Evolutionary conservation across 2,113 vertebrate genomes (phyloP), one percentile per base, ranked within the genome.

Genomic region (Rattus norvegicus): DNA sequence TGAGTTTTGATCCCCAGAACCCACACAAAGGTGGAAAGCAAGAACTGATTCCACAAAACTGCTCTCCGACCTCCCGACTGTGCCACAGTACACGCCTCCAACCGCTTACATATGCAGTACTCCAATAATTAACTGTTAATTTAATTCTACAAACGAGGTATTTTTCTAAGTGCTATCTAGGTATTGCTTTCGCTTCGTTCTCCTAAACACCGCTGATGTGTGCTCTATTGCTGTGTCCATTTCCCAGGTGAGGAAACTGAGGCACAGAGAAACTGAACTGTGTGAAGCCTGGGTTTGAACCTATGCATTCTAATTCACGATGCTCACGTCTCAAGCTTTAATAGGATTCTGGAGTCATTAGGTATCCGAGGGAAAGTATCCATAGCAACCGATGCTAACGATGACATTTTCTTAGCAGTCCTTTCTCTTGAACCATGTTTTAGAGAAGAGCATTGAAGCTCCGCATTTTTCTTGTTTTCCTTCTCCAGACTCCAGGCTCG

Each of bases 171-270:
- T 79, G 12, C 8, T 91, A 69, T 70, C 5, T 4, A 7, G 92
- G 20, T 11, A 2, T 81, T 61, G 76, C 22, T 79, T 54, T 83
- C 20, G 4, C 13, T 70, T 67, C 7, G 10, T 61, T 52, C 52
- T 89, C 47, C 70, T 90, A 87, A 90, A 43, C 17, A 52, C 3
- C 24, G 13, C 36, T 70, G 13, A 59, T 28, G 0, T 19, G 1
- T 3, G 5, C 30, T 33, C 20, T 56, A 47, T 28, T 61, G 30
- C 47, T 52, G 61, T 11, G 24, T 73, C 67, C 61, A 90, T 81
- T 88, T 92, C 56, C 43, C 24, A 88, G 52, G 84, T 76, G 43
- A 96, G 47, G n/a, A 95, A 89, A 84, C 75, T 28, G 69, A 92
- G 88, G 49, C 17, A 79, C 39, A 49, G 52, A 83, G 52, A 93